Conservation (phyloP, 2,888 invertebrate genomes). For the Pardosa pseudoannulata region DNA sequence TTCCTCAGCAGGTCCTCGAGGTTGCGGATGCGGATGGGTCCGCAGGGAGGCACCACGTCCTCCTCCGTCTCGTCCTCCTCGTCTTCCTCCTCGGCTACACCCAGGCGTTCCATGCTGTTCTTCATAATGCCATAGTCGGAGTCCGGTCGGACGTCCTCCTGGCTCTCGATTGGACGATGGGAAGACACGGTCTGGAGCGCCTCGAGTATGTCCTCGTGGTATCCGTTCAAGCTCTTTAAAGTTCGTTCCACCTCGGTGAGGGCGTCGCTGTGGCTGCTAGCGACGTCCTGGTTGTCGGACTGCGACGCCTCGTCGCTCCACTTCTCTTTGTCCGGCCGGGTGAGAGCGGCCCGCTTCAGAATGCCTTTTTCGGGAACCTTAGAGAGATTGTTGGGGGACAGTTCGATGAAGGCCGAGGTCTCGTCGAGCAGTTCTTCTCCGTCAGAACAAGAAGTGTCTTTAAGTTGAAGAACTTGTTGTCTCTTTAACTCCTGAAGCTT, state of each 20-base stretch:
- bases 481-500: conserved; percentile 87
- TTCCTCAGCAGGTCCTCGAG: conserved; percentile 90
- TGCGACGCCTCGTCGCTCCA: conserved; percentile 83
- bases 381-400: conserved; percentile 85
- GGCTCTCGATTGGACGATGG: conserved; percentile 80
- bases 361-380: conserved; percentile 93
- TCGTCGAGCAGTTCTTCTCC: conserved; percentile 80
- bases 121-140: conserved; percentile 75
- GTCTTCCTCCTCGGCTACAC: conserved; percentile 77
- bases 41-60: conserved; percentile 85
- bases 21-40: conserved; percentile 91
- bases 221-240: conserved; percentile 91
- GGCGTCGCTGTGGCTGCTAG: conserved; percentile 75
- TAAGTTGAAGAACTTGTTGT: conserved; percentile 77
- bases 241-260: conserved; percentile 83
- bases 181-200: conserved; percentile 82
- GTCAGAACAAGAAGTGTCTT: conserved; percentile 71
- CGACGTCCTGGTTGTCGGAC: conserved; percentile 81
- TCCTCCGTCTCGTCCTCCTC: no score
- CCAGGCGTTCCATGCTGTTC: conserved; percentile 72
- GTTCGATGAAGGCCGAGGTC: conserved; percentile 84
- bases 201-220: conserved; percentile 93
- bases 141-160: conserved; percentile 80
- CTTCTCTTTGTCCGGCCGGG: conserved; percentile 83
- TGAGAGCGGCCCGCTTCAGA: conserved; percentile 84